Percentiles rank a stretch among this genome's conserved stretches.
phyloP scores from a whole-genome alignment of 2,888 invertebrate species.

The Phengaris arion region DNA sequence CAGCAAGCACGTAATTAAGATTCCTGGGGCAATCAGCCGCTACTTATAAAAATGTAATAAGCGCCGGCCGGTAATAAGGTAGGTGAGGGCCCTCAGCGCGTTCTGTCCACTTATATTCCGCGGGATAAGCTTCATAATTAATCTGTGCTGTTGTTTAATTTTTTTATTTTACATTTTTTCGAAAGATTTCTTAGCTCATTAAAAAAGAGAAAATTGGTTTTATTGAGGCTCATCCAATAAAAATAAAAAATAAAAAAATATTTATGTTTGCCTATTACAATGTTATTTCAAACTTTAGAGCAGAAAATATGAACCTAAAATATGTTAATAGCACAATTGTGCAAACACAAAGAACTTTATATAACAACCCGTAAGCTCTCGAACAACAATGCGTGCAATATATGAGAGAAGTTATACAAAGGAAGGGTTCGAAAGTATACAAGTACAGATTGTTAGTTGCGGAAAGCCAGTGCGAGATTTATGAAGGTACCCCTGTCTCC shows the following conservation, averaged over 20 bases:
- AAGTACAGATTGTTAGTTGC: constrained; percentile 68
- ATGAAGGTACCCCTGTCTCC: constrained; percentile 69
- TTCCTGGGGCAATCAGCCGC: constrained; percentile 21
- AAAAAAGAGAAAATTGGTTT: not conserved
- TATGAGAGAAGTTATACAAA: constrained; percentile 64
- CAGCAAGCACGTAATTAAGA: constrained; percentile 10
- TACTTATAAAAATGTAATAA: constrained; percentile 20
- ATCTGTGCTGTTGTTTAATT: not conserved
- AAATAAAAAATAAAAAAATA: too few species aligned
- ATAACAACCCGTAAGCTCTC: constrained; percentile 23
- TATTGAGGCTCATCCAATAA: not conserved
- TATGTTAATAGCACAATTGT: not conserved
- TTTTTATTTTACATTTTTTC: constrained; percentile 1
- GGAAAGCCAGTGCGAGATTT: constrained; percentile 73
- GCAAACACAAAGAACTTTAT: constrained; percentile 14
- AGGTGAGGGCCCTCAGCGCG: constrained; percentile 9
- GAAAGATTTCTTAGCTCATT: not conserved
- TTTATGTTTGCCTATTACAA: too few species aligned
- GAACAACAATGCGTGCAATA: constrained; percentile 26
- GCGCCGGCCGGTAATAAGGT: constrained; percentile 11
- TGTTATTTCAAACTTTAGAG: too few species aligned
- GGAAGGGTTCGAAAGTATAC: constrained; percentile 46
- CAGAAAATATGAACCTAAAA: not conserved
- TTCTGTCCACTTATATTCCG: constrained; percentile 25
- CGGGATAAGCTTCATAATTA: constrained; percentile 27